A percentile compares a stretch with the other conserved stretches of the same genome.
phyloP scores from a whole-genome alignment of 2,888 invertebrate species.

The Cephonodes hylas region DNA sequence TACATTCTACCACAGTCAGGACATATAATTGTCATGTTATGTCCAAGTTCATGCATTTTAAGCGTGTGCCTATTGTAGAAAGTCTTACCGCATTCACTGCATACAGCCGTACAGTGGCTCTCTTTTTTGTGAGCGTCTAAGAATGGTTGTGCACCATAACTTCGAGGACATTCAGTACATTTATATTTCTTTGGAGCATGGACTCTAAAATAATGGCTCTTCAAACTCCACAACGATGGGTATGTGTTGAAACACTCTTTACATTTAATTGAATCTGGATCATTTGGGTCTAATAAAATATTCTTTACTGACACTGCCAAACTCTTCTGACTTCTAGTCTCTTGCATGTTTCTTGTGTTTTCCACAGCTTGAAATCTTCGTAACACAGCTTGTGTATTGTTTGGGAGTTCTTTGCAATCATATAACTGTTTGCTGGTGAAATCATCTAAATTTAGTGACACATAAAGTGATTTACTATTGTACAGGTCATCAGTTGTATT shows the following conservation, averaged over 20 bases:
- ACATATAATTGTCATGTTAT: slow-evolving; percentile 51
- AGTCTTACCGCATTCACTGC: slow-evolving; percentile 58
- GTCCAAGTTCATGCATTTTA: slow-evolving; percentile 55
- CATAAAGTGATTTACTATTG: slow-evolving; percentile 43
- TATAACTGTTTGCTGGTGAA: slow-evolving; percentile 45
- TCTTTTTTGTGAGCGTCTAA: slow-evolving; percentile 46
- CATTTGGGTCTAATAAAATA: slow-evolving; percentile 45
- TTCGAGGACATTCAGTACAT: slow-evolving; percentile 48
- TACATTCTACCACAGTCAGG: slow-evolving; percentile 61
- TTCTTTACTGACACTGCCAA: slow-evolving; percentile 23
- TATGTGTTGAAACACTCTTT: slow-evolving; percentile 51
- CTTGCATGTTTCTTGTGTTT: slow-evolving; percentile 23
- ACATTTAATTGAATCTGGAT: slow-evolving; percentile 40
- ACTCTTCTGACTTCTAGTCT: slow-evolving; percentile 15
- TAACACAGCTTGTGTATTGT: slow-evolving; percentile 32
- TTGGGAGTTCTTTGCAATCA: slow-evolving; percentile 33
- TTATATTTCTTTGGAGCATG: slow-evolving; percentile 54
- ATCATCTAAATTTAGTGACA: slow-evolving; percentile 44
- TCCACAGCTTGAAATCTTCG: slow-evolving; percentile 34
- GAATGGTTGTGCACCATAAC: slow-evolving; percentile 42
- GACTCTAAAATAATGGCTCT: slow-evolving; percentile 51
- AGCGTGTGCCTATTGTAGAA: slow-evolving; percentile 51
- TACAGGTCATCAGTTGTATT: slow-evolving; percentile 26
- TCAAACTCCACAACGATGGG: slow-evolving; percentile 40
- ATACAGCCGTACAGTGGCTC: slow-evolving; percentile 48